Conservation (phyloP, 1,140 invertebrate species). For the Neelides sp. region DNA sequence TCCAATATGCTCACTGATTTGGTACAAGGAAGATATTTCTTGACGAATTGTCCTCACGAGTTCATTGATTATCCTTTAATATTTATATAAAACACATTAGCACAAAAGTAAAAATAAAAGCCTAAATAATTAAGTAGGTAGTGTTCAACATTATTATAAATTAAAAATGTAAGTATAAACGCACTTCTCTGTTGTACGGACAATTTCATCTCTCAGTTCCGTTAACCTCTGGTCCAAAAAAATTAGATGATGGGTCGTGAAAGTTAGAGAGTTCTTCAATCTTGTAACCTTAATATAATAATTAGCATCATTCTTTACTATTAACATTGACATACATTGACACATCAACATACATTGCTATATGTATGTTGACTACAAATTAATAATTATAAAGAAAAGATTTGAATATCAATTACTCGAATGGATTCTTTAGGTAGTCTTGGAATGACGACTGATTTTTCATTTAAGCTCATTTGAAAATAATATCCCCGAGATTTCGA, state of each 20-base stretch:
- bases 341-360: too few species aligned
- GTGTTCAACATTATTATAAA: neutral
- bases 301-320: constrained; percentile 2
- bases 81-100: constrained; percentile 15
- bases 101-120: neutral
- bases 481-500: constrained; percentile 67
- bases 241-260: constrained; percentile 65
- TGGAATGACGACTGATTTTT: constrained; percentile 34
- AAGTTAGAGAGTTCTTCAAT: constrained; percentile 48
- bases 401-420: constrained; percentile 39
- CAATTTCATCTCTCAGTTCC: constrained; percentile 42
- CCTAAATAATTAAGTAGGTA: neutral
- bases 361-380: too few species aligned
- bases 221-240: constrained; percentile 53
- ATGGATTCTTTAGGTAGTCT: constrained; percentile 53
- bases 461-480: constrained; percentile 40
- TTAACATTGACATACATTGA: neutral
- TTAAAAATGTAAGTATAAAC: neutral
- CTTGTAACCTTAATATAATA: constrained; percentile 46
- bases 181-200: constrained; percentile 15
- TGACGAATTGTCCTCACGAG: constrained; percentile 44
- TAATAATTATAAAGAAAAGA: neutral
- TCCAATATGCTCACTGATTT: constrained; percentile 62
- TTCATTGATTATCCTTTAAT: constrained; percentile 38
- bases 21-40: constrained; percentile 60